Conservation (phyloP, 1,140 invertebrate species). For the Zaprionus ornatus region DNA sequence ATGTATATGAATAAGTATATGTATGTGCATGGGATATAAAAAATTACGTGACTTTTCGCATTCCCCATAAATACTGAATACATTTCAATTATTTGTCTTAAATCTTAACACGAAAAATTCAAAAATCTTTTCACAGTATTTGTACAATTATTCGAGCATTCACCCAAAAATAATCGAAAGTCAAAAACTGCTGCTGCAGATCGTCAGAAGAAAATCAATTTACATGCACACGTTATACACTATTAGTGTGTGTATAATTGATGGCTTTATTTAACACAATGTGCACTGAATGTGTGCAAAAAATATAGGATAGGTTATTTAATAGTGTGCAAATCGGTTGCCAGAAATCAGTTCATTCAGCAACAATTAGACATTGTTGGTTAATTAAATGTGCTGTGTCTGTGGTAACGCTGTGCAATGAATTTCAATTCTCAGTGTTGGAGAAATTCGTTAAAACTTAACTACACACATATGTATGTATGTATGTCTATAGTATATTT, state of each 20-base stretch:
- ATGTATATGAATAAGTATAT: background rate
- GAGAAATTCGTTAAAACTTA: background rate
- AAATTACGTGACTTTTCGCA: constrained; percentile 24
- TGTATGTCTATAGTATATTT: background rate
- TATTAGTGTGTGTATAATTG: constrained; percentile 20
- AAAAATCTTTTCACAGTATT: constrained; percentile 2
- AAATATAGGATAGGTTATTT: constrained; percentile 18
- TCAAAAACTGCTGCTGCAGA: background rate
- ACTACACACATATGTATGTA: background rate
- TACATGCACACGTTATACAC: constrained; percentile 11
- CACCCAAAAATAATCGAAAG: constrained; percentile 31
- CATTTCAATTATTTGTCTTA: constrained; percentile 20
- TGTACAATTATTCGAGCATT: constrained; percentile 16
- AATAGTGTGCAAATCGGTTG: constrained; percentile 20
- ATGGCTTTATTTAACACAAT: constrained; percentile 11
- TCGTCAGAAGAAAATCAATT: constrained; percentile 11
- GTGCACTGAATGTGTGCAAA: background rate
- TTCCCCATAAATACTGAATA: constrained; percentile 14
- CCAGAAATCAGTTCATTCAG: constrained; percentile 17
- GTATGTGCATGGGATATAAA: constrained; percentile 3
- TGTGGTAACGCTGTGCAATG: background rate
- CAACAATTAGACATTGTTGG: constrained; percentile 18
- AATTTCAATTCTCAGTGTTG: background rate
- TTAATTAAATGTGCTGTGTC: constrained; percentile 10
- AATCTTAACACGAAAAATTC: constrained; percentile 4